A percentile compares a stretch with the other conserved stretches of the same genome.
Conservation (phyloP, 2,113 vertebrate genomes). For the Rana temporaria region DNA sequence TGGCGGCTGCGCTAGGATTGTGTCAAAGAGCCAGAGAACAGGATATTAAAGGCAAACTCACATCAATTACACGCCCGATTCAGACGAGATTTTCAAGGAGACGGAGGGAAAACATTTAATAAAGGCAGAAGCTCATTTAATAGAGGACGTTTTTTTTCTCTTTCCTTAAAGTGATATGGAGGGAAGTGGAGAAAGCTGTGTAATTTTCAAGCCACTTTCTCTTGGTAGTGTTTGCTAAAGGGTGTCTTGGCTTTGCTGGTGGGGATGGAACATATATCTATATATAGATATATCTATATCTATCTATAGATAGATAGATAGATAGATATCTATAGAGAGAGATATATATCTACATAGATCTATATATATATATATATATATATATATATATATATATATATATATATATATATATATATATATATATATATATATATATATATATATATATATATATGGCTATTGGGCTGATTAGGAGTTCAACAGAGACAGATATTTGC, state of each 20-base stretch:
- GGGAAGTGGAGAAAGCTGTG: neutral
- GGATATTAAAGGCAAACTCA: constrained; percentile 55
- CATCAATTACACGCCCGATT: constrained; percentile 50
- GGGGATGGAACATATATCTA: neutral
- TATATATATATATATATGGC: too few species aligned
- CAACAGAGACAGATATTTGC: too few species aligned
- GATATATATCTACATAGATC: too few species aligned
- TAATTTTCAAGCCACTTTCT: neutral
- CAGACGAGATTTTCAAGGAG: constrained; percentile 46
- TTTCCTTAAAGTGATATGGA: neutral
- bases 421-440: too few species aligned
- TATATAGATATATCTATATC: too few species aligned
- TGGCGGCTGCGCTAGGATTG: constrained; percentile 42
- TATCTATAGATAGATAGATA: too few species aligned
- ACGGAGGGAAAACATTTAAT: constrained; percentile 45
- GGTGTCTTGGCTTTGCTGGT: neutral
- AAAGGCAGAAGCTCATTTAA: constrained; percentile 43
- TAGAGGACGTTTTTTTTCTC: neutral
- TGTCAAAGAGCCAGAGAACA: constrained; percentile 51
- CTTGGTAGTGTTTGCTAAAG: neutral
- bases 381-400: too few species aligned
- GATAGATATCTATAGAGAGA: too few species aligned
- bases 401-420: too few species aligned
- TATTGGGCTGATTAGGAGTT: too few species aligned
- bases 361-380: too few species aligned